Evolutionary conservation across 2,888 invertebrate genomes (phyloP).

Genomic region (Bellardia bayeri): DNA sequence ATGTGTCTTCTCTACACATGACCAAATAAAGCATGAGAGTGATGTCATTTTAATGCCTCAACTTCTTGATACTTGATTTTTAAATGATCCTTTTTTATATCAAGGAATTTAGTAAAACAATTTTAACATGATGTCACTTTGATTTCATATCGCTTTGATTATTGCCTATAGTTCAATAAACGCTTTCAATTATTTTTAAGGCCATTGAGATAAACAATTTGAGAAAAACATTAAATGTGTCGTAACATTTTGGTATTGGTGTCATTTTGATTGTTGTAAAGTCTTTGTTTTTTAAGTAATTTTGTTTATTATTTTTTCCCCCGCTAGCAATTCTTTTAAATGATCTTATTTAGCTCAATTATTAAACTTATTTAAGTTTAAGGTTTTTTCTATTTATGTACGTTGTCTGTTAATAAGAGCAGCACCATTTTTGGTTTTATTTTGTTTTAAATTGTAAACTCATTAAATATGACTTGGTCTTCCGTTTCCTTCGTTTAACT

Average conservation of each 20-base stretch:
- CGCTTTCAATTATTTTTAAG: slow-evolving; percentile 29
- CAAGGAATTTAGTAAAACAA: background rate
- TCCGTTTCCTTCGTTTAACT: slow-evolving; percentile 47
- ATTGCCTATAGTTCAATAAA: slow-evolving; percentile 33
- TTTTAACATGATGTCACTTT: slow-evolving; percentile 34
- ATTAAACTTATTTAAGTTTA: background rate
- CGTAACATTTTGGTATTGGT: slow-evolving; percentile 13
- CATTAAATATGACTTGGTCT: slow-evolving; percentile 33
- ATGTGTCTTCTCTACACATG: background rate
- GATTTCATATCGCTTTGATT: slow-evolving; percentile 24
- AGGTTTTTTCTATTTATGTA: background rate
- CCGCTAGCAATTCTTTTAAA: background rate
- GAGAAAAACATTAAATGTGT: background rate
- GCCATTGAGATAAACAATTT: background rate
- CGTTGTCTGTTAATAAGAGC: background rate
- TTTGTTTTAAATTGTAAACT: slow-evolving; percentile 41
- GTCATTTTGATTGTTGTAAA: slow-evolving; percentile 45
- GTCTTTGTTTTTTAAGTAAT: slow-evolving; percentile 4
- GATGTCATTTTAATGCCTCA: slow-evolving; percentile 32
- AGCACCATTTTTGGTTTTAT: slow-evolving; percentile 33
- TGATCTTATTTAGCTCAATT: slow-evolving; percentile 15
- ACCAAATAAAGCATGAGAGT: slow-evolving; percentile 20
- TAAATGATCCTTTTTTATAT: slow-evolving; percentile 20
- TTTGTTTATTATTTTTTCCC: slow-evolving; percentile 8
- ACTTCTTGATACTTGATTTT: background rate